These are phyloP conservation scores for Synaphobranchus kaupii DNA, from an alignment of 2,797 vertebrate species.

Conservation along the genomic window DNA sequence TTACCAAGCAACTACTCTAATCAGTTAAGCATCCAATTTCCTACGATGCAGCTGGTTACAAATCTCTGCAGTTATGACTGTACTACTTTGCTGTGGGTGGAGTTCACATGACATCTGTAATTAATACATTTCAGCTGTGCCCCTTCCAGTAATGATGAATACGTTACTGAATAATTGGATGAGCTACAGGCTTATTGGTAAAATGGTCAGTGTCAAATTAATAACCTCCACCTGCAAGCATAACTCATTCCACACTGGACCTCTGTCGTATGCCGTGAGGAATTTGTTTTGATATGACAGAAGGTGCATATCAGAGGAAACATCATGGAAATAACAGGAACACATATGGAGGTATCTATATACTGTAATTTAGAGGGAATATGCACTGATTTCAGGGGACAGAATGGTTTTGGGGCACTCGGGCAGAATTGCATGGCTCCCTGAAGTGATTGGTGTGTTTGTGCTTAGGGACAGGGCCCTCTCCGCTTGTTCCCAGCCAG, in stretches of 20 bases:
- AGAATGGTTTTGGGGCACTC: slow-evolving; percentile 30
- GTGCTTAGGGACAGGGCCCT: slow-evolving; percentile 28
- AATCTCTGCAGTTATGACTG: too few species aligned
- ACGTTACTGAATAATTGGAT: neutral
- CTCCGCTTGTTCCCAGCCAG: slow-evolving; percentile 12
- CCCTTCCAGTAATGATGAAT: neutral
- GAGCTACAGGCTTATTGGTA: neutral
- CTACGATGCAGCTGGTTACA: too few species aligned
- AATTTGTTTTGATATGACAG: neutral
- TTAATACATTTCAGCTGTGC: too few species aligned
- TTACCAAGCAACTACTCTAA: too few species aligned
- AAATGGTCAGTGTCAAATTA: neutral
- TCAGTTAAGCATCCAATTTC: too few species aligned
- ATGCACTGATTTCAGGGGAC: slow-evolving; percentile 32
- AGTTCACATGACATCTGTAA: too few species aligned
- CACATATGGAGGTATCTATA: slow-evolving; percentile 19
- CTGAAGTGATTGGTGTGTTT: slow-evolving; percentile 30
- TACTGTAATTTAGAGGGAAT: slow-evolving; percentile 32
- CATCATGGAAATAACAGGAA: slow-evolving; percentile 23
- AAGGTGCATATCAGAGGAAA: slow-evolving; percentile 8
- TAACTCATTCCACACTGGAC: neutral
- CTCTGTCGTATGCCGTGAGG: slow-evolving; percentile 3
- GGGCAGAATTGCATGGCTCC: neutral
- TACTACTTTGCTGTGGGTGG: too few species aligned
- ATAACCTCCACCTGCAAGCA: neutral